Base-by-base conservation (phyloP, 2,113 vertebrate species). In the Cynoglossus semilaevis region DNA sequence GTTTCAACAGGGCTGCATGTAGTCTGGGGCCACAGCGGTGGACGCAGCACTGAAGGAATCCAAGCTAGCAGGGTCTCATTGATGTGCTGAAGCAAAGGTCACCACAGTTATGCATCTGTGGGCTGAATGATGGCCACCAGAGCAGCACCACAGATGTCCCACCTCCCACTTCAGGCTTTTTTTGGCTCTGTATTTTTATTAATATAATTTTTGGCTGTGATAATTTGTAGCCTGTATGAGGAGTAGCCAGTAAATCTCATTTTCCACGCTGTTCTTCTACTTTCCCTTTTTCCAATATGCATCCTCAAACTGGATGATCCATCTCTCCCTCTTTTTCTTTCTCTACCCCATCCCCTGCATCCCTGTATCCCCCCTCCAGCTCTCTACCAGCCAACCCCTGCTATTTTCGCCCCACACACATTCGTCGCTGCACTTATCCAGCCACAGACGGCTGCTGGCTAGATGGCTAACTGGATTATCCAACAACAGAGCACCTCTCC, bases 401-500 rank as follows among this genome's bases (percentile, higher is more conserved):
- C 63, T 63, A 93, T 92, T 92, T 87, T 91, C 89, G 88, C 86
- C 89, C 93, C 61, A 80, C 83, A 85, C 81, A 62, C 90, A 91
- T 91, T 89, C 90, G 88, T 87, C 79, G 81, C 91, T 87, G 87
- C 89, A 87, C 89, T 82, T 88, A 87, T 88, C 89, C 90, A 88
- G 89, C 91, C 88, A 88, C 85, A 86, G 89, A 91, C 78, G 91
- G 92, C 95, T 95, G 96, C 96, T 96, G 93, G 95, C 92, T 94
- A 82, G 90, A 94, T 90, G 90, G 91, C 85, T 89, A 92, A 92
- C 90, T 88, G 91, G 93, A 98, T 98, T 96, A 95, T 88, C 89
- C 90, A 91, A 97, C 95, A 96, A 98, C 92, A 96, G 95, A 96
- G 92, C 92, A 95, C 92, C 86, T 76, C 77, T 83, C 78, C 65